Conservation (phyloP, 1,140 invertebrate species). For the Diabrotica undecimpunctata region DNA sequence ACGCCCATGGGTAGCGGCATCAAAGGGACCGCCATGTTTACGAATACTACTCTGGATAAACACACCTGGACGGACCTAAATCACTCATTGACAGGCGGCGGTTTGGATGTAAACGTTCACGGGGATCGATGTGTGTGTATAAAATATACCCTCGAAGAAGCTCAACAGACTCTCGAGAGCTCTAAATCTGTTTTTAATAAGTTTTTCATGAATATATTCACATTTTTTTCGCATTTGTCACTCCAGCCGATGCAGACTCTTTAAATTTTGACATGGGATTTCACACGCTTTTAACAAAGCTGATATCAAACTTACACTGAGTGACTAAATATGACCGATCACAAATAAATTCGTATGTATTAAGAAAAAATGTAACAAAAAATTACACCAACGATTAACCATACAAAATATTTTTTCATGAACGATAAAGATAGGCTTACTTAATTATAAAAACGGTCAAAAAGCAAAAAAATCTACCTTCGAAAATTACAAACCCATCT, state of each 20-base stretch:
- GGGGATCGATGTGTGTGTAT: slow-evolving; percentile 6
- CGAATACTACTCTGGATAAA: slow-evolving; percentile 39
- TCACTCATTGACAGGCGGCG: slow-evolving; percentile 40
- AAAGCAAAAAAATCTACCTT: too few species aligned
- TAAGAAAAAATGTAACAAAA: too few species aligned
- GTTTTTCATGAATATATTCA: slow-evolving; percentile 7
- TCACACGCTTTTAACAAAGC: too few species aligned
- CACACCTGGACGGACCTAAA: slow-evolving; percentile 44
- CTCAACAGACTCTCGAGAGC: slow-evolving; percentile 12
- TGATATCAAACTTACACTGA: too few species aligned
- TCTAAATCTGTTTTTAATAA: slow-evolving; percentile 11
- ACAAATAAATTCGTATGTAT: too few species aligned
- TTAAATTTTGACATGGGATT: too few species aligned
- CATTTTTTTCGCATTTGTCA: slow-evolving; percentile 4
- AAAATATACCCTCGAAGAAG: slow-evolving; percentile 11
- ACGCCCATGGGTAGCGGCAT: slow-evolving; percentile 21
- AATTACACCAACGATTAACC: too few species aligned
- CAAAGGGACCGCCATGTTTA: slow-evolving; percentile 41
- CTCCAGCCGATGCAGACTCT: not conserved
- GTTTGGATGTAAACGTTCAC: slow-evolving; percentile 14
- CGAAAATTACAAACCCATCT: too few species aligned
- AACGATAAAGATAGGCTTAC: too few species aligned
- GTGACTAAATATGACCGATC: too few species aligned
- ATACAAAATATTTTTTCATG: too few species aligned
- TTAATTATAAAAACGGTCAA: too few species aligned